phyloP scores from a whole-genome alignment of 2,797 vertebrate genomes.

The Danio kyathit region DNA sequence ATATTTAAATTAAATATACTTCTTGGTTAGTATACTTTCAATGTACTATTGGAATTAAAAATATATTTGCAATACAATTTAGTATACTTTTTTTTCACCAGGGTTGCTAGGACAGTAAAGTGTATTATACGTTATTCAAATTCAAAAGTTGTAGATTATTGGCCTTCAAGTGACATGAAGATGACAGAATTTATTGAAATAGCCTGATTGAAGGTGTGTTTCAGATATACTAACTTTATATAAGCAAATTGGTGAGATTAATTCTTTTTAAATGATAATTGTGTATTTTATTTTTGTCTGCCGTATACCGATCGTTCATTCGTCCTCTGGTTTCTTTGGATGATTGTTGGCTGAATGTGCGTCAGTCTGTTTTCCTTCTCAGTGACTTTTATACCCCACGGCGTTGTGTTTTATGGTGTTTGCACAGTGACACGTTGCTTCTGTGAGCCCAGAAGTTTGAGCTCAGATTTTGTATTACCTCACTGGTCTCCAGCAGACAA shows the following conservation, averaged over 20 bases:
- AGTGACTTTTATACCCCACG: slow-evolving; percentile 62
- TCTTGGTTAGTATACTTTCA: no score
- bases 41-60: no score
- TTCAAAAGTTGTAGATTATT: neutral
- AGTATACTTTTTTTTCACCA: no score
- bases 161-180: neutral
- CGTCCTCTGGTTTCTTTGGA: slow-evolving; percentile 41
- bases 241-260: neutral
- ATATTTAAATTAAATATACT: no score
- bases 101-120: no score
- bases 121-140: no score
- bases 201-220: neutral
- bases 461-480: slow-evolving; percentile 39
- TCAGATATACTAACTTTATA: neutral
- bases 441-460: slow-evolving; percentile 54
- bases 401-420: slow-evolving; percentile 64
- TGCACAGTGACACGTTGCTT: slow-evolving; percentile 60
- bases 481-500: slow-evolving; percentile 39
- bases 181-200: neutral
- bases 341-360: slow-evolving; percentile 39
- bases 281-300: slow-evolving; percentile 2
- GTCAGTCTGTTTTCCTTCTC: slow-evolving; percentile 63
- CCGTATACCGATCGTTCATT: neutral
- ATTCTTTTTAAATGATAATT: neutral
- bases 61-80: no score